phyloP scores from a whole-genome alignment of 2,113 vertebrate genomes.

The Uropsilus gracilis region DNA sequence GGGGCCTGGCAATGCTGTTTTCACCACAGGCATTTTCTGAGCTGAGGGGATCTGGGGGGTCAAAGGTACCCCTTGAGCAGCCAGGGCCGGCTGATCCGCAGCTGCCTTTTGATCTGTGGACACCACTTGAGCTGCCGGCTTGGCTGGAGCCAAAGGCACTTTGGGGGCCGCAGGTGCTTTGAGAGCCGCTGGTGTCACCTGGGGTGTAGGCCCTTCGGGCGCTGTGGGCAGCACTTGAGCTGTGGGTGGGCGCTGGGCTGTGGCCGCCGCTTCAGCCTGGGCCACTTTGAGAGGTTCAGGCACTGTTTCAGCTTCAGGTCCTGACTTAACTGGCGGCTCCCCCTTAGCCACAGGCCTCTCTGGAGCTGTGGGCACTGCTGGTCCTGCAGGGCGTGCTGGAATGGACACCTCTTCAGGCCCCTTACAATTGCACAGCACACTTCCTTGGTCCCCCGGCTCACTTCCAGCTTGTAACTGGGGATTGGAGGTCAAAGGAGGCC shows the following conservation, averaged over 20 bases:
- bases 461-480: neutral
- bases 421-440: neutral
- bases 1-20: neutral
- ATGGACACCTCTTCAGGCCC: neutral
- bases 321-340: neutral
- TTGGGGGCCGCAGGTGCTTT: neutral
- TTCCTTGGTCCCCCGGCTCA: neutral
- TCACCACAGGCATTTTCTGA: conserved; percentile 17
- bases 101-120: neutral
- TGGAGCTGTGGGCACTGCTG: neutral
- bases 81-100: fast-evolving
- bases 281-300: conserved; percentile 59
- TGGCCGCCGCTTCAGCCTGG: neutral
- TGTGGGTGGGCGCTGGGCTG: neutral
- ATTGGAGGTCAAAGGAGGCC: conserved; percentile 1
- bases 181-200: neutral
- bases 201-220: conserved; percentile 48
- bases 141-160: conserved; percentile 28
- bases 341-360: neutral
- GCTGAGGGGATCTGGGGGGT: neutral
- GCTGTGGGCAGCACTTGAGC: neutral
- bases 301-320: conserved; percentile 20
- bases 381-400: neutral
- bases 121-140: neutral
- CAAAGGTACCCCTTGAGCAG: neutral